phyloP scores from a whole-genome alignment of 1,140 invertebrate species.

The Halesus radiatus region DNA sequence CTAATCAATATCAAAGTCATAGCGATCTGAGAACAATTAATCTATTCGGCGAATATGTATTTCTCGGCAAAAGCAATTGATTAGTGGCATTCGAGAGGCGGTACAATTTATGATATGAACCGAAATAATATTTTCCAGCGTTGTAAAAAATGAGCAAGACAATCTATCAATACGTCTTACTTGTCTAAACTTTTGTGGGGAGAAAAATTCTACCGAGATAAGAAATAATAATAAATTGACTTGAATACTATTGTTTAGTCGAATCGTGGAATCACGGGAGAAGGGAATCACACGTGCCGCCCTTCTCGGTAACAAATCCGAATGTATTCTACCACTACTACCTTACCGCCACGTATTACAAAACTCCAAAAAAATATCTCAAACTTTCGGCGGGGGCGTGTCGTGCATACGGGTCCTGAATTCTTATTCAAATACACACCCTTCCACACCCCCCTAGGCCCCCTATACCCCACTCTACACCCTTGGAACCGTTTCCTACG shows the following conservation, averaged over 20 bases:
- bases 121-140: too few species aligned
- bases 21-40: too few species aligned
- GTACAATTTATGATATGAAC: too few species aligned
- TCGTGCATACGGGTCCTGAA: conserved; percentile 30
- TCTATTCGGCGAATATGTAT: too few species aligned
- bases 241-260: conserved; percentile 28
- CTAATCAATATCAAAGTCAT: too few species aligned
- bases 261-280: conserved; percentile 3
- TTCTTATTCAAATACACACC: conserved; percentile 43
- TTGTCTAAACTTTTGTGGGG: not conserved
- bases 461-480: too few species aligned
- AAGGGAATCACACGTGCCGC: conserved; percentile 8
- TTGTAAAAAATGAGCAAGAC: too few species aligned
- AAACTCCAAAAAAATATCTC: conserved; percentile 32
- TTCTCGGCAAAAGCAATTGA: too few species aligned
- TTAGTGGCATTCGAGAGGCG: too few species aligned
- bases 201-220: not conserved
- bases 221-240: conserved; percentile 26
- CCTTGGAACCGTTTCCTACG: not conserved
- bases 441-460: not conserved
- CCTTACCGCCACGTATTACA: conserved; percentile 1
- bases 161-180: too few species aligned
- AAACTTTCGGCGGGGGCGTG: conserved; percentile 27
- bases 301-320: conserved; percentile 1
- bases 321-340: not conserved